phyloP scores from a whole-genome alignment of 1,140 invertebrate species.

The Yoshiicerus persimilis region DNA sequence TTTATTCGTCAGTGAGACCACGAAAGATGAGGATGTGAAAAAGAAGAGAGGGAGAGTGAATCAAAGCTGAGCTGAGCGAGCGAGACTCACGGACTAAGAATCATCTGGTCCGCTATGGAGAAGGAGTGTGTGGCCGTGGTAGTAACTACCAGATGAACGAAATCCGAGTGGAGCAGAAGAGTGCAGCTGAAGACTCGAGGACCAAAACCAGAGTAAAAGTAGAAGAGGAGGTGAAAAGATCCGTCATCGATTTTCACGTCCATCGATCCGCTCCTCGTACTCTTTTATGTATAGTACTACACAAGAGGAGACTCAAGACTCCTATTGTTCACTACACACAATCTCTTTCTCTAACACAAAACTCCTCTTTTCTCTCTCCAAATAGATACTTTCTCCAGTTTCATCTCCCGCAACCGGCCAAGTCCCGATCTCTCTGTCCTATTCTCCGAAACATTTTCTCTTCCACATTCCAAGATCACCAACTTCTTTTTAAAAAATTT shows the following conservation, averaged over 20 bases:
- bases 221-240: slow-evolving; percentile 36
- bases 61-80: neutral
- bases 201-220: neutral
- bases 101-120: neutral
- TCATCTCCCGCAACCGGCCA: no score
- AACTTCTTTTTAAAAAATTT: no score
- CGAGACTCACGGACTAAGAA: neutral
- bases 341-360: neutral
- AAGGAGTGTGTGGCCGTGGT: neutral
- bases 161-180: neutral
- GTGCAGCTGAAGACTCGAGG: neutral
- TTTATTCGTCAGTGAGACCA: neutral
- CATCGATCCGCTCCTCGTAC: slow-evolving; percentile 22
- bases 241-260: slow-evolving; percentile 38
- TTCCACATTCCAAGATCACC: no score
- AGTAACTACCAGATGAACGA: neutral
- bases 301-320: neutral
- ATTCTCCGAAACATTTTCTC: no score
- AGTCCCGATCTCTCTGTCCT: no score
- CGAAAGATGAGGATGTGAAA: neutral
- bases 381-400: no score
- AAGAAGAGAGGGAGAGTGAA: slow-evolving; percentile 1
- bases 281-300: neutral
- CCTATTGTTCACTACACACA: neutral
- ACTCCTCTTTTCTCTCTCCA: no score